A percentile compares a stretch with the other conserved stretches of the same genome.
These are phyloP conservation scores for Epinotia brunnichana DNA, from an alignment of 2,888 invertebrate species.

Conservation along the genomic window DNA sequence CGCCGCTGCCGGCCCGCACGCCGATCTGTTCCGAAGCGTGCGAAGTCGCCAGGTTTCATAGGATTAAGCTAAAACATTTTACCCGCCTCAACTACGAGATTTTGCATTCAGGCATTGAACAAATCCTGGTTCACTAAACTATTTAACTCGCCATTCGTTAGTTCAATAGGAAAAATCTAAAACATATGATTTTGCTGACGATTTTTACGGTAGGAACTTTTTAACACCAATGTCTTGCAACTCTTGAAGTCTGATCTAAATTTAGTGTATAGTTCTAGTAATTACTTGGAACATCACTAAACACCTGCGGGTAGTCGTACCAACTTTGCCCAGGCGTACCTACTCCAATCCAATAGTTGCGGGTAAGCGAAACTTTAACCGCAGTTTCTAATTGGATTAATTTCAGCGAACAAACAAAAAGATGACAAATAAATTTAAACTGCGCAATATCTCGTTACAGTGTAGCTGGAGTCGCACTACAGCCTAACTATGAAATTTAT, in stretches of 20 bases:
- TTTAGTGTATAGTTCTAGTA: not conserved
- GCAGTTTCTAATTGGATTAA: constrained; percentile 44
- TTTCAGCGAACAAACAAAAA: constrained; percentile 43
- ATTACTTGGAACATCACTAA: constrained; percentile 12
- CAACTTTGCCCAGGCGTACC: constrained; percentile 22
- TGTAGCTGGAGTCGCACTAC: constrained; percentile 48
- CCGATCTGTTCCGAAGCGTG: constrained; percentile 57
- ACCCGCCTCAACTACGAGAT: constrained; percentile 5
- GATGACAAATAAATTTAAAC: constrained; percentile 44
- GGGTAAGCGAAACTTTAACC: constrained; percentile 41
- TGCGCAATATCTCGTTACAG: constrained; percentile 40
- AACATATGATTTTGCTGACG: not conserved
- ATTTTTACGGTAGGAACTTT: too few species aligned
- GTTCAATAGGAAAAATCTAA: not conserved
- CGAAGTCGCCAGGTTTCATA: constrained; percentile 36
- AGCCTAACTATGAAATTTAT: constrained; percentile 75
- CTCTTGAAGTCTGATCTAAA: not conserved
- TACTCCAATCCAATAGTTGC: constrained; percentile 34
- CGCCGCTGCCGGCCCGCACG: constrained; percentile 62
- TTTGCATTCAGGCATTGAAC: not conserved
- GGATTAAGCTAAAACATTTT: constrained; percentile 33
- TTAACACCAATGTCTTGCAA: not conserved
- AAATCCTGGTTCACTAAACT: constrained; percentile 14
- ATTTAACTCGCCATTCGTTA: not conserved
- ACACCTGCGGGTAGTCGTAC: constrained; percentile 12